Percentiles rank a stretch among this genome's conserved stretches.
These are phyloP conservation scores for Holcopasites calliopsidis DNA, from an alignment of 1,140 invertebrate species.

Conservation along the genomic window DNA sequence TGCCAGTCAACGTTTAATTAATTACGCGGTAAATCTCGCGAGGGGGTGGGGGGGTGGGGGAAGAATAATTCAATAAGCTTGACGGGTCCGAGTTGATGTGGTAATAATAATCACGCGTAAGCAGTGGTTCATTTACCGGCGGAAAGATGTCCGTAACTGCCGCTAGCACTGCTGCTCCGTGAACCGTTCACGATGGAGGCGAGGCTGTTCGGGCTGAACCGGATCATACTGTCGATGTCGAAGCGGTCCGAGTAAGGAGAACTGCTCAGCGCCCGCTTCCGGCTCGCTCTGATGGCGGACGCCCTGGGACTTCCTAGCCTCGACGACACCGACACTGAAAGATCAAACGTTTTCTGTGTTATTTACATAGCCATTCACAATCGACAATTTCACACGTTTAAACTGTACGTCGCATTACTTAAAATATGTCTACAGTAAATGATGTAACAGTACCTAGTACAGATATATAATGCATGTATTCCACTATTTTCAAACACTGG, in stretches of 20 bases:
- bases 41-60: no score
- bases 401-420: no score
- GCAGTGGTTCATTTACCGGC: constrained; percentile 84
- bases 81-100: neutral
- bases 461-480: no score
- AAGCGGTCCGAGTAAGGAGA: constrained; percentile 97
- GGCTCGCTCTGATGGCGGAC: constrained; percentile 84
- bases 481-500: no score
- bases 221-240: constrained; percentile 96
- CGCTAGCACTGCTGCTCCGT: constrained; percentile 90
- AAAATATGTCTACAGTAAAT: no score
- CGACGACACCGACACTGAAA: constrained; percentile 81
- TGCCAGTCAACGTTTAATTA: constrained; percentile 19
- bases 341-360: neutral
- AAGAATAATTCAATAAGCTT: constrained; percentile 7
- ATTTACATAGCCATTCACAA: no score
- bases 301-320: constrained; percentile 85
- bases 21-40: constrained; percentile 1
- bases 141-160: constrained; percentile 96
- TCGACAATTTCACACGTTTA: no score
- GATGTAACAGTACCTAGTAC: no score
- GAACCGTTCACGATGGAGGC: constrained; percentile 95
- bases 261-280: constrained; percentile 95
- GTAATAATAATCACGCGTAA: constrained; percentile 25
- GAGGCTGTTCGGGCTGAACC: constrained; percentile 96